Conservation (phyloP, 1,140 invertebrate genomes). For the Rhyacophila brunnea region DNA sequence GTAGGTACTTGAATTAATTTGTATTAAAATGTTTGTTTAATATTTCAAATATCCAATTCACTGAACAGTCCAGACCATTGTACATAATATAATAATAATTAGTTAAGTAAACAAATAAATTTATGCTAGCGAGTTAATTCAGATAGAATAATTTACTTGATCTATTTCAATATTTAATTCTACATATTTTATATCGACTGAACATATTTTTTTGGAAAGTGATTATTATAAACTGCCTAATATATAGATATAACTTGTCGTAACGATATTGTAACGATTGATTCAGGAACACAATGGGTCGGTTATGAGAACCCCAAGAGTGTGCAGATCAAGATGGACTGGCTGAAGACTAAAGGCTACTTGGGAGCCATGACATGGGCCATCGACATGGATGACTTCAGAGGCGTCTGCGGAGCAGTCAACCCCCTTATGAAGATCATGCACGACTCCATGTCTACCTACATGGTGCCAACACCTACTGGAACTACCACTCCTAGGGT, state of each 20-base stretch:
- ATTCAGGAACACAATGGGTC: slow-evolving; percentile 78
- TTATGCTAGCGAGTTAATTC: too few relatives aligned
- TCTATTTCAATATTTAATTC: too few relatives aligned
- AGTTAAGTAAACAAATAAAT: too few relatives aligned
- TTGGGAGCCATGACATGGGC: slow-evolving; percentile 88
- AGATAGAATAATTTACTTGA: neutral
- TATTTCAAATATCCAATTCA: too few relatives aligned
- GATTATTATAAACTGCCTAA: too few relatives aligned
- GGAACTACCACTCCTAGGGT: slow-evolving; percentile 68
- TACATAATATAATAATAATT: too few relatives aligned
- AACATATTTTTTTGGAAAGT: too few relatives aligned
- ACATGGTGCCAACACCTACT: slow-evolving; percentile 68
- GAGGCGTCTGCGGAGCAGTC: slow-evolving; percentile 70
- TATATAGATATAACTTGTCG: too few relatives aligned
- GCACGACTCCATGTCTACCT: slow-evolving; percentile 70
- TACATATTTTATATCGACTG: too few relatives aligned
- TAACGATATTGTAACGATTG: neutral
- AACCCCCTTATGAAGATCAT: slow-evolving; percentile 73
- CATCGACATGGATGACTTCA: slow-evolving; percentile 84
- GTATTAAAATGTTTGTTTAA: too few relatives aligned
- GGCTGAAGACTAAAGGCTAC: slow-evolving; percentile 76
- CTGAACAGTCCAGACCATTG: too few relatives aligned
- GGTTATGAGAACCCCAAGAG: slow-evolving; percentile 83
- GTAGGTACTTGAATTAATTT: too few relatives aligned
- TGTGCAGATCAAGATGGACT: slow-evolving; percentile 85